Evolutionary conservation across 2,113 vertebrate genomes (phyloP), one percentile per base, ranked within the genome.

Genomic region (Malurus cyaneus): DNA sequence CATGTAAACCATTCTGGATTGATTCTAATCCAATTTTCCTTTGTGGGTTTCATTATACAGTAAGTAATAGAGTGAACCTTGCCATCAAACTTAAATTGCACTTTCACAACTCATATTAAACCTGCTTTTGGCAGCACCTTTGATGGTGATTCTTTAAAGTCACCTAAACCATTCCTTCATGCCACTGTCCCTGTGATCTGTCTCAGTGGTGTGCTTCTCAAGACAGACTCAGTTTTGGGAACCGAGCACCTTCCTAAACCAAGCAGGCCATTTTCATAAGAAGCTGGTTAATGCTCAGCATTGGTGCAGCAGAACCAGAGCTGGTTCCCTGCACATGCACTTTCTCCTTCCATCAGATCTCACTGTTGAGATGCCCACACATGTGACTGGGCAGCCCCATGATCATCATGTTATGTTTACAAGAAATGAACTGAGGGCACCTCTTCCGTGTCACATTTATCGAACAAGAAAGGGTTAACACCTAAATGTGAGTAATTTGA

Each of bases 351-450:
- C 34, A 49, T 80, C 54, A 47, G 62, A 34, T 14, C 25, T 79
- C 18, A 8, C 49, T 44, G 24, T 9, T 71, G 47, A 76, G 67
- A 44, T 64, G 31, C 46, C 20, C 73, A 49, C 25, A 7, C 7
- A 11, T 0, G 3, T 18, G 42, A 36, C 56, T 39, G 12, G 41
- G 44, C 69, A 67, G 36, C 23, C 36, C 61, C 2, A 1, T 19
- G n/a, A 47, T 32, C 23, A 9, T 24, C 8, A 1, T 6, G 44
- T 56, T 49, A 24, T 42, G 28, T 71, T 53, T 62, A 60, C 57
- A 77, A 70, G 42, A 91, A 70, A 50, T 3, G 3, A 53, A 72
- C 39, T 28, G 15, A 69, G 34, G 18, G 34, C 3, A 0, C 50
- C 29, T 57, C 26, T 53, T 83, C 34, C 12, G 32, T 20, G 11